These are phyloP conservation scores for Tridacna gigas DNA, from an alignment of 2,888 invertebrate species.

Conservation along the genomic window DNA sequence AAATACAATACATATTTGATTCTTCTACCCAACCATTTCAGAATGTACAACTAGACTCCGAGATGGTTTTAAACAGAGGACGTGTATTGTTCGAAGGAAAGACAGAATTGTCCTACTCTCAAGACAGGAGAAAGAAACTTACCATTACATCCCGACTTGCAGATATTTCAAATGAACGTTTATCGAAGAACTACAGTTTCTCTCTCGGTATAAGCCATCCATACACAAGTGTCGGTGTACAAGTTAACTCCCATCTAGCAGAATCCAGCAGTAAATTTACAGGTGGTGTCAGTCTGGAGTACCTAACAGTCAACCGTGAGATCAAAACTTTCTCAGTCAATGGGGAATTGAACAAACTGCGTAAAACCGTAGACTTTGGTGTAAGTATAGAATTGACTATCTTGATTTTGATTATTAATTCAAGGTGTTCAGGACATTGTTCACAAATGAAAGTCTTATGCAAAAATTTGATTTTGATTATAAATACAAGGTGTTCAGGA, in stretches of 20 bases:
- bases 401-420: not conserved
- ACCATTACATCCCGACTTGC: slow-evolving; percentile 69
- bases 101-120: slow-evolving; percentile 70
- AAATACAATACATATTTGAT: too few species aligned
- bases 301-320: slow-evolving; percentile 67
- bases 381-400: slow-evolving; percentile 52
- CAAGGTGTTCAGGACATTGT: not conserved
- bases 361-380: slow-evolving; percentile 66
- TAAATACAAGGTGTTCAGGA: too few species aligned
- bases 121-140: slow-evolving; percentile 71
- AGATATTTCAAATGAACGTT: slow-evolving; percentile 63
- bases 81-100: slow-evolving; percentile 71
- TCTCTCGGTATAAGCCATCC: slow-evolving; percentile 73
- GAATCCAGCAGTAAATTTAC: slow-evolving; percentile 60
- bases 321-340: slow-evolving; percentile 67
- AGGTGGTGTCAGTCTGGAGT: slow-evolving; percentile 68
- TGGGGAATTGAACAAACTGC: slow-evolving; percentile 66
- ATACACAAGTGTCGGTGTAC: slow-evolving; percentile 72
- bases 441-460: not conserved
- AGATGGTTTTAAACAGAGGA: slow-evolving; percentile 69
- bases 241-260: slow-evolving; percentile 67
- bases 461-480: too few species aligned
- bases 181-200: slow-evolving; percentile 71
- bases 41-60: slow-evolving; percentile 72
- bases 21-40: slow-evolving; percentile 33